Evolutionary conservation across 2,888 invertebrate genomes (phyloP).

Genomic region (Xylota sylvarum): DNA sequence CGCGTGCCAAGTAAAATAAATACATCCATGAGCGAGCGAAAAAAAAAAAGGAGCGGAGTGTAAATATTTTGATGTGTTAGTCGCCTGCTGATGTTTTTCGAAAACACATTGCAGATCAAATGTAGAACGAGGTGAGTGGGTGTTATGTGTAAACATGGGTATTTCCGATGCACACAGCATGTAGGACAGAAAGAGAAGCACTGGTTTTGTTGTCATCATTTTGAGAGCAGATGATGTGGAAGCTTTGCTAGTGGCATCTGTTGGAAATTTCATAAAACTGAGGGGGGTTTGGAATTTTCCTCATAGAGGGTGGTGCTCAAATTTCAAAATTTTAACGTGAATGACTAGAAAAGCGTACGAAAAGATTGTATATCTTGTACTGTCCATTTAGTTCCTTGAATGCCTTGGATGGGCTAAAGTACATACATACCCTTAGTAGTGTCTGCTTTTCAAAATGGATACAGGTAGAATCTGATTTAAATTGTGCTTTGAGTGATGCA

Average conservation of each 20-base stretch:
- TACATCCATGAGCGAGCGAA: not conserved
- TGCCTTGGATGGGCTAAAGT: no score
- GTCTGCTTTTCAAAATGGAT: no score
- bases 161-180: conserved; percentile 2
- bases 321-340: not conserved
- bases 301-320: conserved; percentile 15
- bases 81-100: conserved; percentile 23
- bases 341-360: not conserved
- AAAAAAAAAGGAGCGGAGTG: not conserved
- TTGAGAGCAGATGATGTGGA: conserved; percentile 43
- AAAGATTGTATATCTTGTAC: no score
- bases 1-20: conserved; percentile 70
- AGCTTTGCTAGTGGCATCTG: conserved; percentile 23
- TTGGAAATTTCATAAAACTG: not conserved
- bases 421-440: no score
- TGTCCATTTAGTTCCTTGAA: no score
- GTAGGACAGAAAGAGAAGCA: not conserved
- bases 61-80: conserved; percentile 54
- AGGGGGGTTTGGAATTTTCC: not conserved
- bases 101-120: conserved; percentile 19
- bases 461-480: no score
- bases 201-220: conserved; percentile 1
- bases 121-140: conserved; percentile 32
- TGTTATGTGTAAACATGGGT: conserved; percentile 38
- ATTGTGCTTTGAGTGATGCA: no score